These are phyloP conservation scores for Theristicus caerulescens DNA, from an alignment of 2,113 vertebrate genomes.

Conservation along the genomic window DNA sequence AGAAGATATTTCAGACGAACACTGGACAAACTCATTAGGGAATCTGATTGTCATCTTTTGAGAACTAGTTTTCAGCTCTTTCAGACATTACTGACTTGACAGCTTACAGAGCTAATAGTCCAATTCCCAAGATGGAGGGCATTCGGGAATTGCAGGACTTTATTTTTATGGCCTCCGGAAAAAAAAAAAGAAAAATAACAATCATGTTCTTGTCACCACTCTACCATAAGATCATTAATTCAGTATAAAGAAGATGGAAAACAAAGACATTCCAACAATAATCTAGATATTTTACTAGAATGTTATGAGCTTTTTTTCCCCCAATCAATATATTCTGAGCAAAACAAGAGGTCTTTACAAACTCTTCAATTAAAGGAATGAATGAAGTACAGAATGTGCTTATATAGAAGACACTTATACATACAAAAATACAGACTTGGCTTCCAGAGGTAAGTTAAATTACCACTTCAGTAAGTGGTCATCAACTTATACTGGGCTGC, in stretches of 20 bases:
- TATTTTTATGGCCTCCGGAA: not conserved
- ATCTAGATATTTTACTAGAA: not conserved
- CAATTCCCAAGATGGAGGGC: not conserved
- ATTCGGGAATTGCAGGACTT: not conserved
- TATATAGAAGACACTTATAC: not conserved
- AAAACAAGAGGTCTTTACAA: not conserved
- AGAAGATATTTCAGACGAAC: not conserved
- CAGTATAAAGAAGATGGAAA: not conserved
- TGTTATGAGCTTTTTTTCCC: accelerated
- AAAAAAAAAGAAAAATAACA: not conserved
- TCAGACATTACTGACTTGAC: not conserved
- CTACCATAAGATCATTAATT: not conserved
- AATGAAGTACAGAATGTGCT: not conserved
- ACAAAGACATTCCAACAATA: not conserved
- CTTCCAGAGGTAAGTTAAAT: not conserved
- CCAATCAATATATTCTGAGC: not conserved
- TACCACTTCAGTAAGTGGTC: not conserved
- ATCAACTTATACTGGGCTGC: not conserved
- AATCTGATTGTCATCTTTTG: not conserved
- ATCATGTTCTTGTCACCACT: not conserved
- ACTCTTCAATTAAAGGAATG: not conserved
- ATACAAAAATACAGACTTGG: not conserved
- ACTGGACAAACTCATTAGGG: not conserved
- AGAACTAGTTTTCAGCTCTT: not conserved
- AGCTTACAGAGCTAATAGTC: not conserved